These are phyloP conservation scores for Meghimatium bilineatum DNA, from an alignment of 2,888 invertebrate species.

Conservation along the genomic window DNA sequence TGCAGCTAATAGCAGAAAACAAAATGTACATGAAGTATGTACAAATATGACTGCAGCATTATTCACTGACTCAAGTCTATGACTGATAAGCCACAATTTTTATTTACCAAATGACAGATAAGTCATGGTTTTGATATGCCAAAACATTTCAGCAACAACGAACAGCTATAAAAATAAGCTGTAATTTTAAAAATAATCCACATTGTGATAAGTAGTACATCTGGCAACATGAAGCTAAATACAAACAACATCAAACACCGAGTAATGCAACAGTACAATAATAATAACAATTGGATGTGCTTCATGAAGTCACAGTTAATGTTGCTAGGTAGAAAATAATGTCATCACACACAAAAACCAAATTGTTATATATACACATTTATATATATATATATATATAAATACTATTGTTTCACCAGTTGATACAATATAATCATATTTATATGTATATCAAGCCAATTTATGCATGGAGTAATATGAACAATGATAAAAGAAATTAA, in stretches of 20 bases:
- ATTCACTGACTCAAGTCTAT: neutral
- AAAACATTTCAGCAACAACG: neutral
- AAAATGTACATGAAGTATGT: neutral
- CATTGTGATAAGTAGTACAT: too few relatives aligned
- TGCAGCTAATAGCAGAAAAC: neutral
- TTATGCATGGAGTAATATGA: neutral
- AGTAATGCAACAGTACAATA: slow-evolving; percentile 29
- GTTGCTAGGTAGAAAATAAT: neutral
- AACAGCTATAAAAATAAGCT: neutral
- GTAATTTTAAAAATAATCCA: neutral
- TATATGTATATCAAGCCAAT: neutral
- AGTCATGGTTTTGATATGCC: too few relatives aligned
- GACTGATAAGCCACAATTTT: neutral
- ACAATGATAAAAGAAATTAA: neutral
- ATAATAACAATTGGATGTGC: neutral
- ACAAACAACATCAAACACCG: slow-evolving; percentile 34
- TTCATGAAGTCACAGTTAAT: neutral
- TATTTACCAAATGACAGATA: too few relatives aligned
- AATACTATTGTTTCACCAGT: neutral
- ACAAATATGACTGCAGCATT: neutral
- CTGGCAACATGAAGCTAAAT: slow-evolving; percentile 16
- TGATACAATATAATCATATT: neutral
- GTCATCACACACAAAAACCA: neutral
- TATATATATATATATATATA: neutral
- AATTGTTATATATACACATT: neutral